Evolutionary conservation across 2,888 invertebrate genomes (phyloP).

Genomic region (Drosophila falleni): DNA sequence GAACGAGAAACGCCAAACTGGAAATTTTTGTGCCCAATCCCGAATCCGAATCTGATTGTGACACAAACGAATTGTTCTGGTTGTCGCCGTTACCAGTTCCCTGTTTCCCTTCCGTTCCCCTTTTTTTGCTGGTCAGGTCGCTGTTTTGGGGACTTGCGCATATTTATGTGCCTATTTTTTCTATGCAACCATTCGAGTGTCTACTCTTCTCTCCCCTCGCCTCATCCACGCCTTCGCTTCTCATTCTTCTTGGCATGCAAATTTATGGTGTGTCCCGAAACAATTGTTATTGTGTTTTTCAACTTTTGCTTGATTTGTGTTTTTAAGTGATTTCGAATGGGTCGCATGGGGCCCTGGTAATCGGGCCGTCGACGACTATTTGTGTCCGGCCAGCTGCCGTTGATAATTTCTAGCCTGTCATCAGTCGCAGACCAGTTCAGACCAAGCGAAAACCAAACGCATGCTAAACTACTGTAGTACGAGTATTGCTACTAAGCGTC

Average conservation of each 20-base stretch:
- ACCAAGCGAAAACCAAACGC: slow-evolving; percentile 35
- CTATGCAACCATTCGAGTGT: slow-evolving; percentile 38
- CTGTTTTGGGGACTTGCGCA: slow-evolving; percentile 45
- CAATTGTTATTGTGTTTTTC: slow-evolving; percentile 82
- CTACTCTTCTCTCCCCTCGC: not conserved
- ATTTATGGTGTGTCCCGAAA: slow-evolving; percentile 83
- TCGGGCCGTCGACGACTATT: slow-evolving; percentile 60
- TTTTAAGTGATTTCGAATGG: slow-evolving; percentile 81
- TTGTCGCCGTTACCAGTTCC: slow-evolving; percentile 51
- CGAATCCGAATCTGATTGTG: slow-evolving; percentile 83
- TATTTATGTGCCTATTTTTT: slow-evolving; percentile 77
- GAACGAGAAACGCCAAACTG: slow-evolving; percentile 59
- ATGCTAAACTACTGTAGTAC: slow-evolving; percentile 25
- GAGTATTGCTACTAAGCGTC: slow-evolving; percentile 61
- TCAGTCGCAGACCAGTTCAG: slow-evolving; percentile 30
- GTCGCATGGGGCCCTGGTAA: slow-evolving; percentile 64
- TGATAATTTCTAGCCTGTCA: slow-evolving; percentile 77
- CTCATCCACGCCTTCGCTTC: too few relatives aligned
- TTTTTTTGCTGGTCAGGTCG: slow-evolving; percentile 28
- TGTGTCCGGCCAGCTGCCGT: slow-evolving; percentile 57
- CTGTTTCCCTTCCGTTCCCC: too few relatives aligned
- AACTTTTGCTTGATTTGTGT: slow-evolving; percentile 81
- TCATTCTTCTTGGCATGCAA: slow-evolving; percentile 75
- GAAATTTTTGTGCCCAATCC: slow-evolving; percentile 79
- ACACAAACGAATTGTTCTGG: slow-evolving; percentile 83